Conservation (phyloP, 2,888 invertebrate species). For the Amorpha juglandis region DNA sequence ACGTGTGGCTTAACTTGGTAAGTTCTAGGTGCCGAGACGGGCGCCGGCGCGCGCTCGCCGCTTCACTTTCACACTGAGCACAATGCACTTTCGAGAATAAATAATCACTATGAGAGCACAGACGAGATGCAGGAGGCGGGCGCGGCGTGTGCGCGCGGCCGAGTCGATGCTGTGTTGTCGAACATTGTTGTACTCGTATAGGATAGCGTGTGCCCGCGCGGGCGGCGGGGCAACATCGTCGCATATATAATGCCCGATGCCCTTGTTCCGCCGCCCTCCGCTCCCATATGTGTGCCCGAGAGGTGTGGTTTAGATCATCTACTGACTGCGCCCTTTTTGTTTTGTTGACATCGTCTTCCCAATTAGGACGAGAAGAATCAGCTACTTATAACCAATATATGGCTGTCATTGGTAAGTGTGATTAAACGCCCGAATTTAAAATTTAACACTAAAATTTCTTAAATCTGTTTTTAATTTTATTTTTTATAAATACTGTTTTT, state of each 20-base stretch:
- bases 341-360: constrained; percentile 88
- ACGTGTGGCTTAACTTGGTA: constrained; percentile 99
- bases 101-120: constrained; percentile 27
- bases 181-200: constrained; percentile 68
- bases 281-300: constrained; percentile 66
- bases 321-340: constrained; percentile 86
- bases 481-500: constrained; percentile 56
- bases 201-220: constrained; percentile 48
- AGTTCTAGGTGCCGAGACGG: constrained; percentile 87
- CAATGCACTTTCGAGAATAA: constrained; percentile 40
- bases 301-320: constrained; percentile 76
- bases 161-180: constrained; percentile 78
- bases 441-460: constrained; percentile 80
- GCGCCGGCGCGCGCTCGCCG: constrained; percentile 73
- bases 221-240: constrained; percentile 12
- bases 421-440: constrained; percentile 81
- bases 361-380: constrained; percentile 97
- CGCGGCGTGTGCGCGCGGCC: constrained; percentile 64
- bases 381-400: constrained; percentile 97
- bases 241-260: constrained; percentile 56
- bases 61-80: constrained; percentile 35
- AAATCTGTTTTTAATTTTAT: constrained; percentile 61
- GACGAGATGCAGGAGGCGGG: constrained; percentile 69
- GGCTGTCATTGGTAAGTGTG: constrained; percentile 97
- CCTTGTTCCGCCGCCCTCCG: constrained; percentile 55